Evolutionary conservation across 1,140 invertebrate genomes (phyloP).

Genomic region (Meloidogyne floridensis): DNA sequence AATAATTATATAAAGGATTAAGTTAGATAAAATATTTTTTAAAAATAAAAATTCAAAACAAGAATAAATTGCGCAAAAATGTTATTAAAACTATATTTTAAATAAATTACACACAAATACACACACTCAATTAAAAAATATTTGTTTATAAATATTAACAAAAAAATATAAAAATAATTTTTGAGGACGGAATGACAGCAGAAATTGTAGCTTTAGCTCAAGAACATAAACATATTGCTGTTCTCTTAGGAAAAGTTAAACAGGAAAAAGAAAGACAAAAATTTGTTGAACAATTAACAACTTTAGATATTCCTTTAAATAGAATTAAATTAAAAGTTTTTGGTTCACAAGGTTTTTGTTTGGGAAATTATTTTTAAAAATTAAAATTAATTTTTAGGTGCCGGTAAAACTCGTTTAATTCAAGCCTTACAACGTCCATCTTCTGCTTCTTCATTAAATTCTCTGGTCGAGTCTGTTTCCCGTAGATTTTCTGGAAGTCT

Average conservation of each 20-base stretch:
- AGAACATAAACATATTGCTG: constrained; percentile 77
- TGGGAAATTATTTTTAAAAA: not conserved
- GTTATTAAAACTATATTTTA: too few relatives aligned
- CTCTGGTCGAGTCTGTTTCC: constrained; percentile 59
- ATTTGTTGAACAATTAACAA: constrained; percentile 76
- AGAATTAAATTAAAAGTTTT: constrained; percentile 78
- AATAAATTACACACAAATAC: too few relatives aligned
- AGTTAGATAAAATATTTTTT: not conserved
- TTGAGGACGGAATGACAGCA: constrained; percentile 76
- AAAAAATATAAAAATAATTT: constrained; percentile 10
- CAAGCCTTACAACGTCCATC: constrained; percentile 72
- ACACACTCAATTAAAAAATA: not conserved
- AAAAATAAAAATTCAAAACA: too few relatives aligned
- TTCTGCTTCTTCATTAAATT: constrained; percentile 37
- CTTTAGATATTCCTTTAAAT: constrained; percentile 72
- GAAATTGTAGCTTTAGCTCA: constrained; percentile 81
- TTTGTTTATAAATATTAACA: not conserved
- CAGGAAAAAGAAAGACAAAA: constrained; percentile 71
- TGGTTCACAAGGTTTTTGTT: constrained; percentile 66
- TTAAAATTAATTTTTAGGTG: constrained; percentile 61
- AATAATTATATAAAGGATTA: not conserved
- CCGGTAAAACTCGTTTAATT: constrained; percentile 77
- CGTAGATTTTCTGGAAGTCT: constrained; percentile 61
- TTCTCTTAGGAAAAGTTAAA: constrained; percentile 75
- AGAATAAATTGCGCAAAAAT: too few relatives aligned